Percentiles rank a stretch among this genome's conserved stretches.
Conservation (phyloP, 2,888 invertebrate species). For the Heliconius erato region DNA sequence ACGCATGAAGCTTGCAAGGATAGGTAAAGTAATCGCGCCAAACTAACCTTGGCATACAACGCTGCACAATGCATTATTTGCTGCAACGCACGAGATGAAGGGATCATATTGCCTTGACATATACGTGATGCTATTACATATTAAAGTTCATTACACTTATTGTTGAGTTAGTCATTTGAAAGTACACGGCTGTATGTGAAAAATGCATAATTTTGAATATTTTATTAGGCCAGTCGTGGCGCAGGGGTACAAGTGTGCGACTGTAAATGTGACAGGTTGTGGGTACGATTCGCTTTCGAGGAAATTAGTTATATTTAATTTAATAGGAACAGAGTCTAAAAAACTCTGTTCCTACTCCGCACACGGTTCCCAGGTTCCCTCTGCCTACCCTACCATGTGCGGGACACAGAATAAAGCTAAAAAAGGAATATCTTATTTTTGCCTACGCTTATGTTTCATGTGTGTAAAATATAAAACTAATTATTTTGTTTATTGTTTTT, state of each 20-base stretch:
- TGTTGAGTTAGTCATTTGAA: conserved; percentile 15
- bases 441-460: too few relatives aligned
- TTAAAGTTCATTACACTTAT: conserved; percentile 24
- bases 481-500: background rate
- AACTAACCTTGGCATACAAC: conserved; percentile 47
- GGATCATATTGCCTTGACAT: conserved; percentile 45
- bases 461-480: background rate
- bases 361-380: too few relatives aligned
- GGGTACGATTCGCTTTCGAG: too few relatives aligned
- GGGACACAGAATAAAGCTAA: background rate
- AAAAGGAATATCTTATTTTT: background rate
- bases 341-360: too few relatives aligned
- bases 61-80: conserved; percentile 50
- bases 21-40: conserved; percentile 17
- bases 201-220: background rate
- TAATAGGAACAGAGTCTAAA: too few relatives aligned
- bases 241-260: too few relatives aligned
- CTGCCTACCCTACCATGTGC: too few relatives aligned
- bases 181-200: background rate
- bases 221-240: too few relatives aligned
- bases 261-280: too few relatives aligned
- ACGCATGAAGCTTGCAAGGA: conserved; percentile 19
- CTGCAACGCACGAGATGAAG: conserved; percentile 41
- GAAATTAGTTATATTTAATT: too few relatives aligned
- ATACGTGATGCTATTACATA: conserved; percentile 27